Conservation (phyloP, 2,888 invertebrate genomes). For the Diplazon laetatorius region DNA sequence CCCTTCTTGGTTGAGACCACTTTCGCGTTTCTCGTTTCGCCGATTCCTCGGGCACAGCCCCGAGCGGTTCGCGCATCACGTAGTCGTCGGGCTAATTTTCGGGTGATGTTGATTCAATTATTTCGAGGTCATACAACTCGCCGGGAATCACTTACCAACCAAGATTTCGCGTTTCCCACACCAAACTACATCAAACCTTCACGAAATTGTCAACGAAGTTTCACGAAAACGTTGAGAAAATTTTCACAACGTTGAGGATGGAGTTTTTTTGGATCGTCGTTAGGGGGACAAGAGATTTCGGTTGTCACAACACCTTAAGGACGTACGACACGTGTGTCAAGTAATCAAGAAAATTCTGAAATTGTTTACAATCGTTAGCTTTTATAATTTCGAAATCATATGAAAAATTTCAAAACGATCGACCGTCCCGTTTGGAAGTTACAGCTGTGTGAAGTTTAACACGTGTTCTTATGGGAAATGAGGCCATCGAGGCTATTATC, state of each 20-base stretch:
- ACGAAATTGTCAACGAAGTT: slow-evolving; percentile 16
- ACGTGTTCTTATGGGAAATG: no score
- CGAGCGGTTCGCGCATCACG: background rate
- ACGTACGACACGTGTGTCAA: no score
- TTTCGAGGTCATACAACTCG: slow-evolving; percentile 53
- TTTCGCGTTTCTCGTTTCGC: slow-evolving; percentile 66
- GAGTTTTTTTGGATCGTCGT: background rate
- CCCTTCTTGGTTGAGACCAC: slow-evolving; percentile 72
- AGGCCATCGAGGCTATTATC: no score
- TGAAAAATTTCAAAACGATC: no score
- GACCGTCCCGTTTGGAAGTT: no score
- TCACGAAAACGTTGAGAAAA: slow-evolving; percentile 41
- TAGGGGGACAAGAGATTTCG: background rate
- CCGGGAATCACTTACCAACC: no score
- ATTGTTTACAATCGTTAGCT: no score
- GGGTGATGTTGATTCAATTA: slow-evolving; percentile 61
- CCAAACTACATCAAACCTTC: slow-evolving; percentile 60
- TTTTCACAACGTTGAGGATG: slow-evolving; percentile 25
- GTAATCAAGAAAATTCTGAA: no score
- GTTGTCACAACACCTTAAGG: slow-evolving; percentile 19
- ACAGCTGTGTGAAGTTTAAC: no score
- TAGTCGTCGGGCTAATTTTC: slow-evolving; percentile 48
- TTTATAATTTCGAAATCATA: no score
- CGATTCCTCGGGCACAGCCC: slow-evolving; percentile 1
- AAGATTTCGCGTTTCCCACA: no score